These are phyloP conservation scores for Alloscopus bannaensis DNA, from an alignment of 2,888 invertebrate species.

Conservation along the genomic window DNA sequence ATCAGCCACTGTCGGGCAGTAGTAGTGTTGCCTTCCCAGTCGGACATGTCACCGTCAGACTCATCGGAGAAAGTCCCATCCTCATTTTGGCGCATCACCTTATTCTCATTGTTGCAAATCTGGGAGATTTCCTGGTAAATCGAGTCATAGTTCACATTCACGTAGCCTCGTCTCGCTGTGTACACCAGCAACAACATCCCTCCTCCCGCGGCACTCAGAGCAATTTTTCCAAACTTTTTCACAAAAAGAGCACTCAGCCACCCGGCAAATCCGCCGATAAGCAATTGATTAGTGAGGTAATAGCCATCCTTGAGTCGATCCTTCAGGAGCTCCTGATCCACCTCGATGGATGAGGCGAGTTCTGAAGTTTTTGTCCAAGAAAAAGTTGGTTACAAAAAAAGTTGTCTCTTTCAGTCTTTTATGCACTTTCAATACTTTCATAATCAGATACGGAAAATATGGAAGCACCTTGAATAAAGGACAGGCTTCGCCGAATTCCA, in stretches of 20 bases:
- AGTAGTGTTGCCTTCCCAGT: background rate
- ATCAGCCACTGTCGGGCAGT: conserved; percentile 8
- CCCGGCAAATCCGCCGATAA: conserved; percentile 50
- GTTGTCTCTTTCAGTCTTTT: background rate
- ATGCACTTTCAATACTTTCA: background rate
- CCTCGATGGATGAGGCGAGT: conserved; percentile 55
- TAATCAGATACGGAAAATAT: background rate
- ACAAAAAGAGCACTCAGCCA: conserved; percentile 59
- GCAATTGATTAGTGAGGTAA: conserved; percentile 54
- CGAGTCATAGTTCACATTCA: conserved; percentile 66
- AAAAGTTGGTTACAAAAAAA: too few species aligned
- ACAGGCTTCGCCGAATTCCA: conserved; percentile 40
- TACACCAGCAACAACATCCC: conserved; percentile 57
- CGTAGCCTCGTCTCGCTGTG: conserved; percentile 58
- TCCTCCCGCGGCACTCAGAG: conserved; percentile 57
- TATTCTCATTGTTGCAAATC: conserved; percentile 26
- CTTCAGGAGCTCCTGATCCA: conserved; percentile 55
- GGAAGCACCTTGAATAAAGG: conserved; percentile 37
- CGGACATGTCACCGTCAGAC: background rate
- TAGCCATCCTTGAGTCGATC: conserved; percentile 38
- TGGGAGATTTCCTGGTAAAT: conserved; percentile 63
- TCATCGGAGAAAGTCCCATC: background rate
- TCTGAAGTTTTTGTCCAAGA: conserved; percentile 42
- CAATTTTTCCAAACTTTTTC: conserved; percentile 66
- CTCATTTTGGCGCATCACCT: background rate